Evolutionary conservation across 2,888 invertebrate species (phyloP), one percentile per base, ranked within the genome.

Genomic region (Drosophila seclusa): DNA sequence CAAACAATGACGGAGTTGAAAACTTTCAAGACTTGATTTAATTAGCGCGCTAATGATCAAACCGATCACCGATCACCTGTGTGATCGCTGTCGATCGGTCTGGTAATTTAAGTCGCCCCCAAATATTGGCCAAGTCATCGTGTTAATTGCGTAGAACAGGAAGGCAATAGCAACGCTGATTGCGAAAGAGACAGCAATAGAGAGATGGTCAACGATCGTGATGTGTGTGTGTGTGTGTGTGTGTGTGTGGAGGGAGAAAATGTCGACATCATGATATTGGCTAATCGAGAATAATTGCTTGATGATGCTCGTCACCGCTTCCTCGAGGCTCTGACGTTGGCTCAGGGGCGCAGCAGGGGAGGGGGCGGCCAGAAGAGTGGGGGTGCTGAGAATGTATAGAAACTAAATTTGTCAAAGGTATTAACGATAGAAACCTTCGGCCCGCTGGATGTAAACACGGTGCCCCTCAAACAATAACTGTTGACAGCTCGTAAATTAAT

Each of bases 401-500:
- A 73, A 73, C 60, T 38, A 57, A 83, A 87, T 87, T 87, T 85
- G 78, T 87, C 87, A 86, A 77, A 87, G 81, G 86, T 81, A 84
- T 82, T 86, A 86, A 65, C 49, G 70, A 62, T 61, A 59, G 57
- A 76, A 80, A 68, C 62, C 69, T 54, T 54, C 57, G 53, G 24
- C 27, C 53, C 57, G 52, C 68, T 34, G 40, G 74, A 87, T 88
- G 89, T 87, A 87, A 87, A 89, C 89, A 89, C 75, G 75, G 71
- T 71, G 69, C 68, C 77, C 59, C 73, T 66, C 76, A 73, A 82
- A 89, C 83, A 87, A 87, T 87, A 89, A 85, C 89, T 87, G 87
- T 87, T 87, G 87, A 87, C 87, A 87, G 87, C 89, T 83, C 90
- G 90, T 87, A 87, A 87, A 87, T 87, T 87, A 87, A 87, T 87